Conservation (phyloP, 2,888 invertebrate genomes). For the Drosophila parthenogenetica region DNA sequence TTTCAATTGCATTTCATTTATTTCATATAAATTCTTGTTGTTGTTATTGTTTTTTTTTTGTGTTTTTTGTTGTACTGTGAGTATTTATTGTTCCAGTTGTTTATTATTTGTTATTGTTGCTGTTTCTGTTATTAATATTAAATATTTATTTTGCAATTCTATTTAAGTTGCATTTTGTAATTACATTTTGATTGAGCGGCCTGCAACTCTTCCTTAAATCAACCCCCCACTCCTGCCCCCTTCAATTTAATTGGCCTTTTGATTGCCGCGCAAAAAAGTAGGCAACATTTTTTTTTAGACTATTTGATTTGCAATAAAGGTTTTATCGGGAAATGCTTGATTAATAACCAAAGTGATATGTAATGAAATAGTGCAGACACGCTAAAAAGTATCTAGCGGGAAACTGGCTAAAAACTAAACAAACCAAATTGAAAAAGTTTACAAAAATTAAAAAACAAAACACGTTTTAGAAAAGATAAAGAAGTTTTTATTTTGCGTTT, state of each 20-base stretch:
- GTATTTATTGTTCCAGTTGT: not conserved
- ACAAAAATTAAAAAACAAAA: too few species aligned
- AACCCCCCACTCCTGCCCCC: not conserved
- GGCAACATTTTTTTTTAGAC: constrained; percentile 22
- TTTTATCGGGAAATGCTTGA: not conserved
- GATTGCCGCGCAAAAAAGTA: constrained; percentile 21
- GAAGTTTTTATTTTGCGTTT: too few species aligned
- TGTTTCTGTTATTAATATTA: constrained; percentile 67
- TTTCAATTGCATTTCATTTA: constrained; percentile 46
- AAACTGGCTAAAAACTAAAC: too few species aligned
- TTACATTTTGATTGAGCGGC: constrained; percentile 71
- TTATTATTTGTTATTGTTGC: constrained; percentile 22
- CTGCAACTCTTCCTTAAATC: not conserved
- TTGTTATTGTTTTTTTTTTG: constrained; percentile 12
- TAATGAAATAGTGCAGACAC: not conserved
- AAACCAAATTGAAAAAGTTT: too few species aligned
- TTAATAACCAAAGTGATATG: not conserved
- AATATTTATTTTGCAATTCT: constrained; percentile 77
- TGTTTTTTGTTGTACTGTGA: constrained; percentile 19
- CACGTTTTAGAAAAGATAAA: too few species aligned
- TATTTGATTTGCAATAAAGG: constrained; percentile 11
- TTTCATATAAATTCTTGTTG: constrained; percentile 27
- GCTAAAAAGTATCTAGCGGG: not conserved
- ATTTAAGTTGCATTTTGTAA: constrained; percentile 77
- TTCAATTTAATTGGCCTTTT: constrained; percentile 54